Base-by-base conservation (phyloP, 1,140 invertebrate species). In the Euglossa dilemma region DNA sequence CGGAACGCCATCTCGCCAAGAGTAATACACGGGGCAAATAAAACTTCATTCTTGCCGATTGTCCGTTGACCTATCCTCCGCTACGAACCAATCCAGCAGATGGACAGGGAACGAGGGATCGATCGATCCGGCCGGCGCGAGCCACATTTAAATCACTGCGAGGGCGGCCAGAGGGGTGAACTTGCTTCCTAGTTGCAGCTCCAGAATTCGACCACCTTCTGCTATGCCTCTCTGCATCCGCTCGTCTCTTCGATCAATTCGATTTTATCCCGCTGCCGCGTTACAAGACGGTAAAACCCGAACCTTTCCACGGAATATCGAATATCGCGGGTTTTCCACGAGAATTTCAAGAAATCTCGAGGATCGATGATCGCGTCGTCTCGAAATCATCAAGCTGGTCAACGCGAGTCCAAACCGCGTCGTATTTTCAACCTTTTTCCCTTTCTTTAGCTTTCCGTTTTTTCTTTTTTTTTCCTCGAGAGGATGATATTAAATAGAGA, bases 31-130 rank as follows among this genome's bases (percentile, higher is more conserved):
- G 75, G 66, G 74, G 73, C 87, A 87, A 91, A 91, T 91, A 90
- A 92, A 91, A 88, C 81, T 91, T 80, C 83, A 88, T 87, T 90
- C 85, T 88, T 89, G 85, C 79, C 73, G 87, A 89, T 90, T 89
- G 87, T 84, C 77, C 78, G 59, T 88, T 83, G 79, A 88, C 71
- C 79, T 82, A 80, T 78, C 64, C 56, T 63, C 23, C 80, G 73
- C 28, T 69, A 70, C 66, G 74, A 82, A 87, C 85, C 89, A 85
- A 91, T 91, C 52, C 71, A 70, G 45, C 74, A 84, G 85, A 91
- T 90, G 88, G 83, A 89, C 77, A 72, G 59, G 56, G 69, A 85
- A 83, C 61, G 83, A 81, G 73, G 70, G 73, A 87, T 87, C 86
- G 86, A 87, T 87, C 85, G 74, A 79, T 87, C 64, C 50, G 69